phyloP scores from a whole-genome alignment of 2,888 invertebrate genomes.

The Pachycephus smyrnensis region DNA sequence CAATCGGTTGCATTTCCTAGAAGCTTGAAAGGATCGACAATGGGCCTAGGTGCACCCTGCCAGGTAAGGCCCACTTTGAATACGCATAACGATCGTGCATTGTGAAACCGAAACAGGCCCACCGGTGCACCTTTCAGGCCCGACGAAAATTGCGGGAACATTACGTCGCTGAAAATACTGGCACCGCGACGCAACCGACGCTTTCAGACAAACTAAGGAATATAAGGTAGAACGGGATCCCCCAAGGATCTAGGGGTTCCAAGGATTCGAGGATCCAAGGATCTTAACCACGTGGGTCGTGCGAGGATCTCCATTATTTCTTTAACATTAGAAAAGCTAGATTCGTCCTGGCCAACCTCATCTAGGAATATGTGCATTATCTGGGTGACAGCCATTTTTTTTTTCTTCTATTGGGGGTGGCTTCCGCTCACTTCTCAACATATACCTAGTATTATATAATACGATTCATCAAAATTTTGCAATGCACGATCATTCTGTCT shows the following conservation, averaged over 20 bases:
- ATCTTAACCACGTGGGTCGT: neutral
- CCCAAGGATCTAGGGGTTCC: neutral
- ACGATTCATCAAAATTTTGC: too few species aligned
- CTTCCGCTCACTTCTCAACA: too few species aligned
- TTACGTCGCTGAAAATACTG: constrained; percentile 41
- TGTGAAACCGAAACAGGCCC: constrained; percentile 46
- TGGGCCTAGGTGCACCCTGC: constrained; percentile 50
- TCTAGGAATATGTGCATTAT: too few species aligned
- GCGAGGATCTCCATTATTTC: too few species aligned
- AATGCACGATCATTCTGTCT: too few species aligned
- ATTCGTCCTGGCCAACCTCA: too few species aligned
- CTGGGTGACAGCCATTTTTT: too few species aligned
- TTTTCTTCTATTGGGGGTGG: too few species aligned
- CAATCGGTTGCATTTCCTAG: constrained; percentile 53
- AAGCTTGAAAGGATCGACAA: constrained; percentile 53
- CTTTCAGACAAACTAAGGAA: too few species aligned
- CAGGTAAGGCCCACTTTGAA: constrained; percentile 64
- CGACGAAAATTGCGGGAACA: constrained; percentile 57
- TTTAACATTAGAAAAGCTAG: too few species aligned
- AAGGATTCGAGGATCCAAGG: neutral
- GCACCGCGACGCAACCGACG: constrained; percentile 38
- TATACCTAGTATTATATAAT: too few species aligned
- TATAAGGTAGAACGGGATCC: neutral
- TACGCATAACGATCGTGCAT: constrained; percentile 64
- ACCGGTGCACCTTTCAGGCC: constrained; percentile 38